Percentiles rank a stretch among this genome's conserved stretches.
These are phyloP conservation scores for Arenaria interpres DNA, from an alignment of 2,113 vertebrate genomes.

Conservation along the genomic window DNA sequence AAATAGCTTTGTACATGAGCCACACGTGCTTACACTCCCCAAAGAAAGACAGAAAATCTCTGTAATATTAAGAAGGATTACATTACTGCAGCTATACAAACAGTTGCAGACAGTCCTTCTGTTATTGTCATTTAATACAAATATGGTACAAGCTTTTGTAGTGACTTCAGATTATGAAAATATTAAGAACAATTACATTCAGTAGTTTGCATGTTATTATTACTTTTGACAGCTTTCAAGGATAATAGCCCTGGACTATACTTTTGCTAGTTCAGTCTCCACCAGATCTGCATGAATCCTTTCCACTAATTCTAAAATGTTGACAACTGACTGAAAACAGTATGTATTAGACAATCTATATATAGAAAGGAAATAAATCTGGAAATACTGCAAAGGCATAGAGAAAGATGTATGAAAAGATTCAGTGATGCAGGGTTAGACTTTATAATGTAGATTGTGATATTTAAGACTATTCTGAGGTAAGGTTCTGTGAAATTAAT, in stretches of 20 bases:
- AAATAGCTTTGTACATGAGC: not conserved
- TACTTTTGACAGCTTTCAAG: not conserved
- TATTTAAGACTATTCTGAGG: not conserved
- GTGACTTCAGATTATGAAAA: constrained; percentile 8
- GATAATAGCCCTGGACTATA: not conserved
- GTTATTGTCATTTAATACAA: not conserved
- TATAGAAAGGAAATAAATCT: not conserved
- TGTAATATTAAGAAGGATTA: not conserved
- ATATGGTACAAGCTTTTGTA: not conserved
- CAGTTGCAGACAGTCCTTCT: not conserved
- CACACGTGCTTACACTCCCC: not conserved
- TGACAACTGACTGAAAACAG: not conserved
- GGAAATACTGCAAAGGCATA: not conserved
- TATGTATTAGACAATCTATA: not conserved
- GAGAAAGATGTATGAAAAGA: not conserved
- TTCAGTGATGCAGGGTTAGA: not conserved
- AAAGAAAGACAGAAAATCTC: not conserved
- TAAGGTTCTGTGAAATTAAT: not conserved
- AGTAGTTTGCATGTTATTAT: not conserved
- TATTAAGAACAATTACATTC: not conserved
- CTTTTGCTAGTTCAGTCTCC: not conserved
- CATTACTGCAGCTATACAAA: not conserved
- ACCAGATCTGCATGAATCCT: not conserved
- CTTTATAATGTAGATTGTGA: not conserved
- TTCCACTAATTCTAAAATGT: not conserved